These are phyloP conservation scores for Cabera pusaria DNA, from an alignment of 2,888 invertebrate species.

Conservation along the genomic window DNA sequence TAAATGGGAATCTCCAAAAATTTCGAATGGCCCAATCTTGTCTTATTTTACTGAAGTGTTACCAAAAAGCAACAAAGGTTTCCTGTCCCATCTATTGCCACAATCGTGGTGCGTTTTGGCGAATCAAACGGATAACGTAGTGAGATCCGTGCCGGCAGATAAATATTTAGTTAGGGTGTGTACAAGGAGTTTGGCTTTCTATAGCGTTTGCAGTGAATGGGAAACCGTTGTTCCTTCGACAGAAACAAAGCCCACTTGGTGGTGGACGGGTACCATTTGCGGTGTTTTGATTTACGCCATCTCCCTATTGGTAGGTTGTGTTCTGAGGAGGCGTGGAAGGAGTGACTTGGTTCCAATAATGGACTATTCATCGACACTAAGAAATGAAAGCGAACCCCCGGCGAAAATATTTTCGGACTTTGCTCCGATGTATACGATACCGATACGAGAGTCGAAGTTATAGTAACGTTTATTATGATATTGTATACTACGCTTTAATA, in stretches of 20 bases:
- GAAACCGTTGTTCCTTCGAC: slow-evolving; percentile 21
- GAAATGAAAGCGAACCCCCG: slow-evolving; percentile 56
- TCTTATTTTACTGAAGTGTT: slow-evolving; percentile 62
- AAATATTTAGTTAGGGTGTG: slow-evolving; percentile 44
- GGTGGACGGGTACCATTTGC: slow-evolving; percentile 52
- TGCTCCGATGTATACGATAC: slow-evolving; percentile 45
- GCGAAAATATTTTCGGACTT: slow-evolving; percentile 53
- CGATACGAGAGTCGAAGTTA: slow-evolving; percentile 32
- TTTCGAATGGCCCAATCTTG: slow-evolving; percentile 65
- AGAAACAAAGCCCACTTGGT: slow-evolving; percentile 35
- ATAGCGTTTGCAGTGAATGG: slow-evolving; percentile 39
- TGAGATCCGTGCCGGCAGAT: slow-evolving; percentile 42
- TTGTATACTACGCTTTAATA: no score
- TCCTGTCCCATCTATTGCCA: slow-evolving; percentile 43
- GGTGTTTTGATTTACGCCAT: slow-evolving; percentile 48
- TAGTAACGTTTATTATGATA: slow-evolving; percentile 32
- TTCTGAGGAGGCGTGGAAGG: slow-evolving; percentile 31
- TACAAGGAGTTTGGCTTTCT: slow-evolving; percentile 37
- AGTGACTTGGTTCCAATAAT: slow-evolving; percentile 55
- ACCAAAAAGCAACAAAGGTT: slow-evolving; percentile 42
- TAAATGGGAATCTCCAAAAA: slow-evolving; percentile 58
- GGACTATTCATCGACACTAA: slow-evolving; percentile 42
- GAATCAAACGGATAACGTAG: slow-evolving; percentile 35
- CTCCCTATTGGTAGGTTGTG: slow-evolving; percentile 46
- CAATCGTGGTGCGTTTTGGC: slow-evolving; percentile 55